Evolutionary conservation across 2,888 invertebrate genomes (phyloP).

Genomic region (Trissolcus japonicus): DNA sequence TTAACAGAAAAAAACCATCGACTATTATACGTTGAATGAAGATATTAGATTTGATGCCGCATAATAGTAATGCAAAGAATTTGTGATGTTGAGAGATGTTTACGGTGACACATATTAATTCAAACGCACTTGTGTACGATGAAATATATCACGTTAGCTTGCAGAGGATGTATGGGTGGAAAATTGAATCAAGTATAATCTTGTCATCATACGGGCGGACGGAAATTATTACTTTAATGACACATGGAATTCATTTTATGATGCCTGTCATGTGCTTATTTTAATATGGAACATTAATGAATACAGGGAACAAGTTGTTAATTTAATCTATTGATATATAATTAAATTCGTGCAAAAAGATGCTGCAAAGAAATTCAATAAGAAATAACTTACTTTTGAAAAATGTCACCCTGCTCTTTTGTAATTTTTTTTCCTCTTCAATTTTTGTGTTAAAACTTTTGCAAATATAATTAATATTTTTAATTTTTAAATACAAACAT

Average conservation of each 20-base stretch:
- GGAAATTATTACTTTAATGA: slow-evolving; percentile 56
- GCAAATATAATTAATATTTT: too few species aligned
- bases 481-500: too few species aligned
- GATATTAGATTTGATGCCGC: slow-evolving; percentile 34
- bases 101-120: slow-evolving; percentile 37
- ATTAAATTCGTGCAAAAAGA: neutral
- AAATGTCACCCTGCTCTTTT: too few species aligned
- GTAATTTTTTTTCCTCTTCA: too few species aligned
- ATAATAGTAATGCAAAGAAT: slow-evolving; percentile 25
- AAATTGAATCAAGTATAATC: slow-evolving; percentile 56
- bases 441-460: too few species aligned
- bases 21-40: slow-evolving; percentile 10
- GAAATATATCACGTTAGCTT: slow-evolving; percentile 39
- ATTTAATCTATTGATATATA: neutral
- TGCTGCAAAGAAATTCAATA: too few species aligned
- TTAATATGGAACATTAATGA: slow-evolving; percentile 26
- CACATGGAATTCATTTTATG: slow-evolving; percentile 53
- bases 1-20: neutral
- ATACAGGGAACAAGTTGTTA: slow-evolving; percentile 20
- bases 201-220: slow-evolving; percentile 56
- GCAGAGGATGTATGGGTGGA: slow-evolving; percentile 51
- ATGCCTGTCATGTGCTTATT: slow-evolving; percentile 38
- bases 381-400: too few species aligned
- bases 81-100: slow-evolving; percentile 34
- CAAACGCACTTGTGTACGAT: slow-evolving; percentile 26